Conservation (phyloP, 2,888 invertebrate genomes). For the Apoda limacodes region DNA sequence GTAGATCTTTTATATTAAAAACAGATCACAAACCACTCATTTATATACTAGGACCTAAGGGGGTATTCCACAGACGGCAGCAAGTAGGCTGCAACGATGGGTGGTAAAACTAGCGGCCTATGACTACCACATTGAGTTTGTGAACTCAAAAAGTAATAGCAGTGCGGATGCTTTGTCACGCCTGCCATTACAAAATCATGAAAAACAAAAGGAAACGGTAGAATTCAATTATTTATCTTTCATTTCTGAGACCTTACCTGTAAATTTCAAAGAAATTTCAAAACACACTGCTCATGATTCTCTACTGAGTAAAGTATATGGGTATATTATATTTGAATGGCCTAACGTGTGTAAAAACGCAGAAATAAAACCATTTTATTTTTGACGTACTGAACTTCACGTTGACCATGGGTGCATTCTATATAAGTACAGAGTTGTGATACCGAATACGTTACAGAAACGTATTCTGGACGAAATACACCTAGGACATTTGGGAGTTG, state of each 20-base stretch:
- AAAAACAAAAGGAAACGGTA: background rate
- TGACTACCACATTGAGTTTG: conserved; percentile 20
- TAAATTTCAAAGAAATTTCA: conserved; percentile 2
- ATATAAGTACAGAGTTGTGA: conserved; percentile 4
- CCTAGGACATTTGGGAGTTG: conserved; percentile 13
- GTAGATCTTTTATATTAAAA: conserved; percentile 23
- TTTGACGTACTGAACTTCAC: background rate
- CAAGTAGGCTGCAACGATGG: conserved; percentile 28
- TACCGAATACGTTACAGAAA: conserved; percentile 1
- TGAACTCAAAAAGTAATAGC: conserved; percentile 13
- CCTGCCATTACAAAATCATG: conserved; percentile 10
- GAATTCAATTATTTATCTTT: conserved; percentile 3
- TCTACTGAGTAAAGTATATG: conserved; percentile 1
- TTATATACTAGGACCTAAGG: conserved; percentile 27
- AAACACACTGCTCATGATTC: too few relatives aligned
- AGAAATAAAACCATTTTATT: conserved; percentile 2
- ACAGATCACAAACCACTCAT: conserved; percentile 40
- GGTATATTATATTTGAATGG: conserved; percentile 3
- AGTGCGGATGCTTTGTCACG: conserved; percentile 21
- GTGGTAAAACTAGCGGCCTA: conserved; percentile 29
- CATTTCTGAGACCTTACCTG: conserved; percentile 1
- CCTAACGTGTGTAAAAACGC: background rate
- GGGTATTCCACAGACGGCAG: conserved; percentile 25
- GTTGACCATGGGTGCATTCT: conserved; percentile 5
- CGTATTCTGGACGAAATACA: conserved; percentile 4